Conservation (phyloP, 1,140 invertebrate genomes). For the Brachionus rotundiformis region DNA sequence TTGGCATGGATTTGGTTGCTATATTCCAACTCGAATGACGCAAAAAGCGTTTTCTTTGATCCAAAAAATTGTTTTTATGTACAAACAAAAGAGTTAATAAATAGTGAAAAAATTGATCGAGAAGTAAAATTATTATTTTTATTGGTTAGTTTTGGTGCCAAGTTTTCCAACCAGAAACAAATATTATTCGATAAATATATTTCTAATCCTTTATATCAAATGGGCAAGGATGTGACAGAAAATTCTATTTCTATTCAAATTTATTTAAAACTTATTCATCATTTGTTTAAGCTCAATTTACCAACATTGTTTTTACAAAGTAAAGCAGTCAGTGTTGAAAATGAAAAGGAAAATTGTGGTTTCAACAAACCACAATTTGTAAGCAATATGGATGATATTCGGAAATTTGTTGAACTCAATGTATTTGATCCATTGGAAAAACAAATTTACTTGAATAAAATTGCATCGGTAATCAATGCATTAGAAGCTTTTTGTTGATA, state of each 20-base stretch:
- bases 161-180: conserved; percentile 11
- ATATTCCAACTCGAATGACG: not conserved
- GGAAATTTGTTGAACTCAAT: conserved; percentile 2
- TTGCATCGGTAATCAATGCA: not conserved
- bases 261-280: conserved; percentile 30
- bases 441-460: conserved; percentile 26
- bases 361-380: not conserved
- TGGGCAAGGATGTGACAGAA: not conserved
- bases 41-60: conserved; percentile 42
- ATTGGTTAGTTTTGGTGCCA: conserved; percentile 36
- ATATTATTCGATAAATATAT: not conserved
- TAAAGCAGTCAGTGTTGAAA: not conserved
- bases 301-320: conserved; percentile 32
- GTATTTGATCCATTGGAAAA: conserved; percentile 6
- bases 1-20: conserved; percentile 31
- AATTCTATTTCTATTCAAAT: not conserved
- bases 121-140: conserved; percentile 18
- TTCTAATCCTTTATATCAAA: not conserved
- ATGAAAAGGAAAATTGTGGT: not conserved
- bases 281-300: conserved; percentile 29
- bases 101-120: not conserved
- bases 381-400: no score
- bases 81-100: conserved; percentile 13
- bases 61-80: conserved; percentile 21
- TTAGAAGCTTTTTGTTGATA: not conserved